phyloP scores from a whole-genome alignment of 2,888 invertebrate genomes.

The Phyto melanocephala region DNA sequence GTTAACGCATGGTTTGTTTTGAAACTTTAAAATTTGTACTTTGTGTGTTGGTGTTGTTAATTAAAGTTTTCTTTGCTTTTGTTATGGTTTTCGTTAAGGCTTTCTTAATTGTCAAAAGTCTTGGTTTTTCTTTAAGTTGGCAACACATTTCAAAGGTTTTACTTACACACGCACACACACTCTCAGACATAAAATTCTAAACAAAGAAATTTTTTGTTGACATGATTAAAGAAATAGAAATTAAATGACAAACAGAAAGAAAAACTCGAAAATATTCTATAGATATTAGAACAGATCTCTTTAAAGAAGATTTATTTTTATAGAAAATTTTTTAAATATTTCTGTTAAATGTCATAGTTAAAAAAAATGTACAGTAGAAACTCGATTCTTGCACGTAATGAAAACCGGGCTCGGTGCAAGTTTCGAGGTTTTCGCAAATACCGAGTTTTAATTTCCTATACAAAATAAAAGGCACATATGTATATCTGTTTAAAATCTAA shows the following conservation, averaged over 20 bases:
- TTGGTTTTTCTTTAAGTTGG: not conserved
- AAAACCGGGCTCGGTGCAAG: too few relatives aligned
- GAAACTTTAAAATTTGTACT: slow-evolving; percentile 41
- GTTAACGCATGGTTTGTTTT: slow-evolving; percentile 53
- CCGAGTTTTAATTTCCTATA: too few relatives aligned
- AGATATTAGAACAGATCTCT: too few relatives aligned
- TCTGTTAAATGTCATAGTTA: too few relatives aligned
- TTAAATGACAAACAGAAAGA: not conserved
- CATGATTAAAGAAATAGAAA: not conserved
- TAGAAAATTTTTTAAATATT: too few relatives aligned
- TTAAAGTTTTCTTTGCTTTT: not conserved
- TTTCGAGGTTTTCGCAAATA: too few relatives aligned
- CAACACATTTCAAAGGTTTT: not conserved
- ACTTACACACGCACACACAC: not conserved
- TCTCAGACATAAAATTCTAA: not conserved
- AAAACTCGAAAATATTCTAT: too few relatives aligned
- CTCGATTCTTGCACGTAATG: too few relatives aligned
- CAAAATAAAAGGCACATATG: too few relatives aligned
- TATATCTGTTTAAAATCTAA: too few relatives aligned
- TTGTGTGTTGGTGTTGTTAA: slow-evolving; percentile 10
- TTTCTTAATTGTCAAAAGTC: not conserved
- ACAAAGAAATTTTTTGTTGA: not conserved
- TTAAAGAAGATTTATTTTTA: too few relatives aligned
- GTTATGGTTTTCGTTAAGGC: slow-evolving; percentile 3
- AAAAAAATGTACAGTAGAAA: too few relatives aligned